A percentile compares a stretch with the other conserved stretches of the same genome.
Evolutionary conservation across 2,888 invertebrate species (phyloP).

Genomic region (Ornithoptera alexandrae): DNA sequence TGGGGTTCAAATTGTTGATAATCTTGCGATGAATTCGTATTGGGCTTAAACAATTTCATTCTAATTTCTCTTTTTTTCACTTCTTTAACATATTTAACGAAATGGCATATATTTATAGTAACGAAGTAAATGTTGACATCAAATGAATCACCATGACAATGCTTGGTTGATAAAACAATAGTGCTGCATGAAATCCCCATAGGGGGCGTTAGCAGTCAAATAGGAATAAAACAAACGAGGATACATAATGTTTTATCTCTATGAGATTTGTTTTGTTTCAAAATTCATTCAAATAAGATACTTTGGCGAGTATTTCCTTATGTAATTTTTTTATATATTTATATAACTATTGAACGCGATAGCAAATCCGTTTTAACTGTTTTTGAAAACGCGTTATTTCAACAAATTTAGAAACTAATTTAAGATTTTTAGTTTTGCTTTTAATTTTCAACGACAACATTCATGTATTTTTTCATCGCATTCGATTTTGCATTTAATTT

Average conservation of each 20-base stretch:
- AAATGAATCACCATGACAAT: conserved; percentile 74
- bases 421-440: too few relatives aligned
- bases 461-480: too few relatives aligned
- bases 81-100: not conserved
- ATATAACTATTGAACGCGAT: not conserved
- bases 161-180: conserved; percentile 59
- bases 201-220: conserved; percentile 61
- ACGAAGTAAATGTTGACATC: conserved; percentile 40
- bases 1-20: not conserved
- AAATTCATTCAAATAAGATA: not conserved
- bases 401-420: too few relatives aligned
- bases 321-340: not conserved
- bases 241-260: not conserved
- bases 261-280: not conserved
- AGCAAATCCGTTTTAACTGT: too few relatives aligned
- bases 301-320: not conserved
- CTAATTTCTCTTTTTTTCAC: not conserved
- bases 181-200: conserved; percentile 45
- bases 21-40: not conserved
- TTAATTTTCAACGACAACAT: too few relatives aligned
- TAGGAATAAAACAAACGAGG: conserved; percentile 7
- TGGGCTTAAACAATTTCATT: not conserved
- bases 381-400: too few relatives aligned
- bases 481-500: too few relatives aligned
- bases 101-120: conserved; percentile 11